phyloP scores from a whole-genome alignment of 2,888 invertebrate genomes.

The Mycogona germanica region DNA sequence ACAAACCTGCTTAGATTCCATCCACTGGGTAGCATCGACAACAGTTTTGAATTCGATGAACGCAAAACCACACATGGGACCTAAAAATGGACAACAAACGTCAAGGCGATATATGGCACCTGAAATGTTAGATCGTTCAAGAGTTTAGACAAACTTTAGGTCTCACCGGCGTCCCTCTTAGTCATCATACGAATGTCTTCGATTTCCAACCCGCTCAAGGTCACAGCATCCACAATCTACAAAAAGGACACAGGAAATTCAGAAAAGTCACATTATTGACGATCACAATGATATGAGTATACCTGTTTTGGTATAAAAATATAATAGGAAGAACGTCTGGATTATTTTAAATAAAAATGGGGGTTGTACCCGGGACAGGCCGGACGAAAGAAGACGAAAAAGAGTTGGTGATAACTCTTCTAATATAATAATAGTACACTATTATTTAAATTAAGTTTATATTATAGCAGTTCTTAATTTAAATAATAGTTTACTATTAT shows the following conservation, averaged over 20 bases:
- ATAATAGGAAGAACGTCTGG: no score
- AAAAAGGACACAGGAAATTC: slow-evolving; percentile 29
- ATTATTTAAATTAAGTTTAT: no score
- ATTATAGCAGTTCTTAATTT: neutral
- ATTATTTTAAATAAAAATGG: no score
- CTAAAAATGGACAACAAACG: slow-evolving; percentile 40
- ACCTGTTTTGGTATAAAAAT: no score
- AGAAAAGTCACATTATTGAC: neutral
- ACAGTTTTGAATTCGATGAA: slow-evolving; percentile 88
- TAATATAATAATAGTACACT: no score
- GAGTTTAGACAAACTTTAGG: neutral
- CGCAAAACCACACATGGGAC: slow-evolving; percentile 78
- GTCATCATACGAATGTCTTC: slow-evolving; percentile 70
- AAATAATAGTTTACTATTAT: no score
- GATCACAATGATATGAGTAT: neutral
- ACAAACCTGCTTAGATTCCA: slow-evolving; percentile 79
- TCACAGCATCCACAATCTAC: slow-evolving; percentile 63
- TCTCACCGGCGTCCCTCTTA: slow-evolving; percentile 72
- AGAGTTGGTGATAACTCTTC: no score
- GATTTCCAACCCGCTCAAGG: slow-evolving; percentile 57
- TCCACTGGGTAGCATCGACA: slow-evolving; percentile 78
- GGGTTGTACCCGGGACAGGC: neutral
- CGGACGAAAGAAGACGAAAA: neutral
- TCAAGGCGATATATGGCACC: neutral
- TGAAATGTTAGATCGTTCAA: slow-evolving; percentile 12